Conservation (phyloP, 2,113 vertebrate genomes). For the Fulica atra region DNA sequence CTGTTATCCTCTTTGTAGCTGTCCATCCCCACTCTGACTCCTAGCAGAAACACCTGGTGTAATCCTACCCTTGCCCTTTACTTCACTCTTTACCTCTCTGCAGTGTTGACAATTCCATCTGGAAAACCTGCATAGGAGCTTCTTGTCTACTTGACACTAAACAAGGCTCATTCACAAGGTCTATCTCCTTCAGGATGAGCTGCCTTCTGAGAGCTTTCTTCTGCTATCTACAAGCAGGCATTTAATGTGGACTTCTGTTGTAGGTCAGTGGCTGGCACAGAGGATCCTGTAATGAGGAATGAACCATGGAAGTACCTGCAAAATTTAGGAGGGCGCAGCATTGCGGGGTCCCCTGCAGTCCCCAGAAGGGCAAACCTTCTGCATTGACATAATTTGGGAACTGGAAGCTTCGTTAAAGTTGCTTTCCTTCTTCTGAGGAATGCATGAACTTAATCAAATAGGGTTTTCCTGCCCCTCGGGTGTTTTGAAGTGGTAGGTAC, state of each 20-base stretch:
- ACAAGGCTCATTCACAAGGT: not conserved
- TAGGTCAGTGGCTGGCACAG: not conserved
- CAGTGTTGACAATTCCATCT: not conserved
- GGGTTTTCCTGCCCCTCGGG: not conserved
- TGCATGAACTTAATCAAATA: not conserved
- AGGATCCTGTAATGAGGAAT: not conserved
- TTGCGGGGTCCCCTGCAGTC: not conserved
- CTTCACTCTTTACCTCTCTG: not conserved
- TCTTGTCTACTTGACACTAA: not conserved
- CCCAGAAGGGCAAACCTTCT: not conserved
- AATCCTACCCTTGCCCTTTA: not conserved
- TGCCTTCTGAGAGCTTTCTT: not conserved
- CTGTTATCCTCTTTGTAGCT: not conserved
- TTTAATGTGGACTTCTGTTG: not conserved
- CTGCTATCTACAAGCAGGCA: not conserved
- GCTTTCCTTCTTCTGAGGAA: not conserved
- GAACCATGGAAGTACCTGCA: not conserved
- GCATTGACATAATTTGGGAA: not conserved
- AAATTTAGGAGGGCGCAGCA: not conserved
- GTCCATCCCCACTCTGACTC: not conserved
- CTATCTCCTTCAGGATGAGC: not conserved
- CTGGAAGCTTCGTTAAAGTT: not conserved
- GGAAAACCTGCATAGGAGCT: not conserved
- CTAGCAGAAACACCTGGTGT: not conserved
- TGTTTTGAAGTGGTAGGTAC: not conserved